Base-by-base conservation (phyloP, 2,113 vertebrate genomes). In the Pluvianellus socialis region DNA sequence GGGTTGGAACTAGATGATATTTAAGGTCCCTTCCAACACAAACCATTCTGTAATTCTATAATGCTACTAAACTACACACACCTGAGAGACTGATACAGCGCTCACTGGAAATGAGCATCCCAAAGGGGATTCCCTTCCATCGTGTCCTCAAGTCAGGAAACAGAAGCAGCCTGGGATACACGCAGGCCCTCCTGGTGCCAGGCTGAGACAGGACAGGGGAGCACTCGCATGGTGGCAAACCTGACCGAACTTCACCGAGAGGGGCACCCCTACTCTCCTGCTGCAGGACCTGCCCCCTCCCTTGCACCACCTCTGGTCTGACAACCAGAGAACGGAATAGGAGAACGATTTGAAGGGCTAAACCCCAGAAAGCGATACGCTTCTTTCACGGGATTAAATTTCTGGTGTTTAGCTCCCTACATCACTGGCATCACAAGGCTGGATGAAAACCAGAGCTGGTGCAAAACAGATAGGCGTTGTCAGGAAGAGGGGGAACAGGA, bases 101-200 rank as follows among this genome's bases (percentile, higher is more conserved):
- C 38, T 33, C 18, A 65, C 5, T 14, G 49, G 30, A 45, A 87
- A 81, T 5, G 20, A 63, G 30, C 40, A 86, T 21, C 16, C 24
- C 67, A 28, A 50, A 71, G 12, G n/a, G 12, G 47, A 76, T 33
- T 79, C 5, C 30, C 7, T 74, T 83, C 63, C 47, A 49, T 7
- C 1, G 0, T 19, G 33, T 53, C 61, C 49, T 93, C 32, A 56
- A 56, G 35, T 44, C 20, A 63, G 58, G 19, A 59, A 70, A 79
- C 11, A 28, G 18, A 68, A 76, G 20, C 20, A 42, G 17, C 33
- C 0, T 42, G 24, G 4, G 14, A 14, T 24, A 59, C 35, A 32
- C 0, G 0, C 28, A 79, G 22, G 30, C 8, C 7, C 17, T 52
- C 12, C 6, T 19, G 8, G 13, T 14, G 27, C 27, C 55, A 53